Evolutionary conservation across 2,113 vertebrate species (phyloP).

Genomic region (Ardeotis arabs): DNA sequence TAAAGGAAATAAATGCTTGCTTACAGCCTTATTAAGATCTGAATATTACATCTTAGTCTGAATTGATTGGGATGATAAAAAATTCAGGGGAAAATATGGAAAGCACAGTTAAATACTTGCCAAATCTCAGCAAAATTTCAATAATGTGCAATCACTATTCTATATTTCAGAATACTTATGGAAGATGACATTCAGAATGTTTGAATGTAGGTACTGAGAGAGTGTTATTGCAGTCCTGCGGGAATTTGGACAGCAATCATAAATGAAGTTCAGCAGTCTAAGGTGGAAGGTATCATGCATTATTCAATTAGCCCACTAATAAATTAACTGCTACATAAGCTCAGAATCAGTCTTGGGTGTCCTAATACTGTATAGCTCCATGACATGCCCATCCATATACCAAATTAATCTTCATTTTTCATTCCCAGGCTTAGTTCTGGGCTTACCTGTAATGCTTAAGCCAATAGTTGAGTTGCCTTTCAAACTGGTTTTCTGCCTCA

Average conservation of each 20-base stretch:
- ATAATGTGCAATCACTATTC: not conserved
- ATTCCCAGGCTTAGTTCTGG: not conserved
- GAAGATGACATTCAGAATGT: not conserved
- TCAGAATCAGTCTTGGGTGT: not conserved
- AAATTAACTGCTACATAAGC: not conserved
- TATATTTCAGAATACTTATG: not conserved
- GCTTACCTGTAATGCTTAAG: not conserved
- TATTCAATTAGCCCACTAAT: not conserved
- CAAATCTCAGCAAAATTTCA: not conserved
- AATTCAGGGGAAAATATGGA: not conserved
- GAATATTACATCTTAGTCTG: not conserved
- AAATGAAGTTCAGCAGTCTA: not conserved
- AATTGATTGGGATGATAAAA: conserved; percentile 23
- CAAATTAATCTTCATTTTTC: not conserved
- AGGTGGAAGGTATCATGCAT: not conserved
- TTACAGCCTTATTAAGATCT: conserved; percentile 46
- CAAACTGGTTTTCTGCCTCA: not conserved
- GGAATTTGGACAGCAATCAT: not conserved
- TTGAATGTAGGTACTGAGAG: not conserved
- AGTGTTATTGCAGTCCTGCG: not conserved
- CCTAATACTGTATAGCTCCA: not conserved
- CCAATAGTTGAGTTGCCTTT: not conserved
- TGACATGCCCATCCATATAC: not conserved
- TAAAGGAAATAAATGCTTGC: conserved; percentile 49
- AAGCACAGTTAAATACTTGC: not conserved